phyloP scores from a whole-genome alignment of 2,888 invertebrate species.

The Drosophila picticornis region DNA sequence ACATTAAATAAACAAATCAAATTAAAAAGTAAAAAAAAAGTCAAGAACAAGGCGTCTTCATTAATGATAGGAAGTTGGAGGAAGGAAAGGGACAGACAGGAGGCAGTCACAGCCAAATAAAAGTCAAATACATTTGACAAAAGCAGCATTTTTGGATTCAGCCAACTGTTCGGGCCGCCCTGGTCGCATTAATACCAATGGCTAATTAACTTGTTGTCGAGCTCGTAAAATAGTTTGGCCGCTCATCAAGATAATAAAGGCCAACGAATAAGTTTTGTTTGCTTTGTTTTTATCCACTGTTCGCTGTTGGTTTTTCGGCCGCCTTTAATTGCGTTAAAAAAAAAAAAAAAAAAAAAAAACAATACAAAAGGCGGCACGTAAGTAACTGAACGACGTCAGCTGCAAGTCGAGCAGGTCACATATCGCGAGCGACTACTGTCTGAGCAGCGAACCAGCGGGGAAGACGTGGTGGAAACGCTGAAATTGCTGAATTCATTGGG shows the following conservation, averaged over 20 bases:
- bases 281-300: slow-evolving; percentile 45
- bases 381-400: slow-evolving; percentile 53
- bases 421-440: slow-evolving; percentile 35
- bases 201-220: slow-evolving; percentile 81
- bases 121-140: slow-evolving; percentile 70
- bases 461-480: background rate
- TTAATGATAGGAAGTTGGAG: slow-evolving; percentile 63
- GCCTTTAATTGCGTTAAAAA: slow-evolving; percentile 55
- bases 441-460: background rate
- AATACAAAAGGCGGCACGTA: slow-evolving; percentile 21
- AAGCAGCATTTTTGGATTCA: slow-evolving; percentile 63
- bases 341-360: background rate
- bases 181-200: slow-evolving; percentile 69
- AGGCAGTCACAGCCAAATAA: slow-evolving; percentile 27
- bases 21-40: slow-evolving; percentile 39
- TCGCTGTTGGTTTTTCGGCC: slow-evolving; percentile 33
- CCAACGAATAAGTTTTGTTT: slow-evolving; percentile 45
- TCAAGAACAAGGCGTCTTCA: slow-evolving; percentile 53
- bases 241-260: slow-evolving; percentile 75
- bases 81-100: slow-evolving; percentile 1
- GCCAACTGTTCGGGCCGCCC: slow-evolving; percentile 59
- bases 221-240: slow-evolving; percentile 79
- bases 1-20: slow-evolving; percentile 66
- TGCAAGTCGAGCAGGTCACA: slow-evolving; percentile 49
- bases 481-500: slow-evolving; percentile 11